Conservation (phyloP, 1,140 invertebrate species). For the Trinorchestia longiramus region DNA sequence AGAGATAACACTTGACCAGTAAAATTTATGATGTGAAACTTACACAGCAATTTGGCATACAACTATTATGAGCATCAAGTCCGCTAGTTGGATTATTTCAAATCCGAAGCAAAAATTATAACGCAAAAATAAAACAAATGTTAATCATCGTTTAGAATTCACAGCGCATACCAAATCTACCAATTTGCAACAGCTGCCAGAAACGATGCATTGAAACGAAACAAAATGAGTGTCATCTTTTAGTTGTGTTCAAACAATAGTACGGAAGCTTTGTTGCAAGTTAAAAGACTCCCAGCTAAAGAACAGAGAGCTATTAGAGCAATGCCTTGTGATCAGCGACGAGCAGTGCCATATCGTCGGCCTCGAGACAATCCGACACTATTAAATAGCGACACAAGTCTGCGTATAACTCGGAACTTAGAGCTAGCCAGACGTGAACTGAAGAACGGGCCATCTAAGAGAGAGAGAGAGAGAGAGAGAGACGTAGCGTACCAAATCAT, state of each 20-base stretch:
- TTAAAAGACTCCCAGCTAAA: background rate
- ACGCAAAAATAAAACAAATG: too few relatives aligned
- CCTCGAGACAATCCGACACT: background rate
- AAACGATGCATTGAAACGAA: background rate
- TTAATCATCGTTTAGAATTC: too few relatives aligned
- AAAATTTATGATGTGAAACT: too few relatives aligned
- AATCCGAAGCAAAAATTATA: too few relatives aligned
- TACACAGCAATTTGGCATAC: too few relatives aligned
- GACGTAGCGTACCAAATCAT: background rate
- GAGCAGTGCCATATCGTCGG: background rate
- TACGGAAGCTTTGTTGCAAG: background rate
- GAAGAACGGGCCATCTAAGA: background rate
- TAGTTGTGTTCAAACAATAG: background rate
- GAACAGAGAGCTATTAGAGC: background rate
- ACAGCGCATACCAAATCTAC: too few relatives aligned
- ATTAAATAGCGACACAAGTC: background rate
- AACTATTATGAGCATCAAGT: too few relatives aligned
- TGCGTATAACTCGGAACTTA: background rate
- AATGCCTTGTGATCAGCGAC: background rate
- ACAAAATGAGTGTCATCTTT: background rate
- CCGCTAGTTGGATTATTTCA: too few relatives aligned
- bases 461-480: background rate
- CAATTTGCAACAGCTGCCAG: background rate
- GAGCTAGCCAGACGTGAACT: background rate
- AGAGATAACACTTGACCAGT: too few relatives aligned